Percentiles rank a stretch among this genome's conserved stretches.
Conservation (phyloP, 2,113 vertebrate species). For the Thinocorus orbignyianus region DNA sequence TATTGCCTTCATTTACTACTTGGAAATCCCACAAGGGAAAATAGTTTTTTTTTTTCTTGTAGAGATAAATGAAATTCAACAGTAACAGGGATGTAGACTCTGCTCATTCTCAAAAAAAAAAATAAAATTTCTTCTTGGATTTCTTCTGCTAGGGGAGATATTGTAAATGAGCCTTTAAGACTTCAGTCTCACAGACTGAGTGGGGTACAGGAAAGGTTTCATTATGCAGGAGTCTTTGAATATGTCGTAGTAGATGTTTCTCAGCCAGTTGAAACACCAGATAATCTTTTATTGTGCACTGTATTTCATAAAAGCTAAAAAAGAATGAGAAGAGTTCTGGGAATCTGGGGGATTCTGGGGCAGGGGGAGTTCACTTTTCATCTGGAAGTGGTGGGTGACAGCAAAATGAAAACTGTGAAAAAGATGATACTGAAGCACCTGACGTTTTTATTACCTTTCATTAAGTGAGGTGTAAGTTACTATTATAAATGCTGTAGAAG, state of each 20-base stretch:
- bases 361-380: background rate
- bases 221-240: background rate
- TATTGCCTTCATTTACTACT: background rate
- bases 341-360: background rate
- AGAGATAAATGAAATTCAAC: background rate
- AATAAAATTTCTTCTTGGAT: background rate
- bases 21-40: background rate
- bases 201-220: background rate
- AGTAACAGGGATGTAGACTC: background rate
- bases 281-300: background rate
- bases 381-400: background rate
- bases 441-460: background rate
- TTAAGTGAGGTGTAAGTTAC: background rate
- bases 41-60: background rate
- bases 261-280: background rate
- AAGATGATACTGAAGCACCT: background rate
- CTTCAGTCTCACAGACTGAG: background rate
- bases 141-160: background rate
- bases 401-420: background rate
- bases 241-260: background rate
- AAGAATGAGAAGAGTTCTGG: background rate
- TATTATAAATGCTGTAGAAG: background rate
- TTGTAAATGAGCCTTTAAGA: background rate
- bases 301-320: background rate
- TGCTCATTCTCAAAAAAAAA: background rate